These are phyloP conservation scores for Elymnias hypermnestra DNA, from an alignment of 1,140 invertebrate genomes.

Conservation along the genomic window DNA sequence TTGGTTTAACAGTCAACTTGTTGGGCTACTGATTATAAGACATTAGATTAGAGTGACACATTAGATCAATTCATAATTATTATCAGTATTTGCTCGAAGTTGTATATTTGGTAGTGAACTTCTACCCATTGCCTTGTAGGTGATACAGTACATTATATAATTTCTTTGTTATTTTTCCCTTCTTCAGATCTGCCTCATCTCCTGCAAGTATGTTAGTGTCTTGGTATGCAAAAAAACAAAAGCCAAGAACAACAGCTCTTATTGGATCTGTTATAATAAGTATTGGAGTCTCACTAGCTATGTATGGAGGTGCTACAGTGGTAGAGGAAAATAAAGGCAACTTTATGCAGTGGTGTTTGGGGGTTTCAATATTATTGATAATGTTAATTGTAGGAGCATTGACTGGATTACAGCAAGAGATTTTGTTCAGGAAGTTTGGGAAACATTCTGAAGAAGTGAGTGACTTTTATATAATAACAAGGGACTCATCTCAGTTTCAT, in stretches of 20 bases:
- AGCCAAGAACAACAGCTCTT: slow-evolving; percentile 46
- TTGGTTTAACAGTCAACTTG: no score
- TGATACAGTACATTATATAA: no score
- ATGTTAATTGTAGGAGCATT: slow-evolving; percentile 58
- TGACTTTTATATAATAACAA: no score
- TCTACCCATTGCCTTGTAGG: no score
- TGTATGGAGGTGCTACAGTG: slow-evolving; percentile 53
- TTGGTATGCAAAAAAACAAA: slow-evolving; percentile 49
- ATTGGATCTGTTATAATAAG: slow-evolving; percentile 60
- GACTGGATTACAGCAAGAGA: slow-evolving; percentile 61
- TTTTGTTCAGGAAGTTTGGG: slow-evolving; percentile 53
- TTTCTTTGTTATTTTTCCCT: no score
- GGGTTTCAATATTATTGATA: slow-evolving; percentile 45
- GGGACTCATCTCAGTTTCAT: no score
- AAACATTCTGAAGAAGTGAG: slow-evolving; percentile 61
- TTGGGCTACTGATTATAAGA: no score
- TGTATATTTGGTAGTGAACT: no score
- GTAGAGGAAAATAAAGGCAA: slow-evolving; percentile 40
- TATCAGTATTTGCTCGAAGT: no score
- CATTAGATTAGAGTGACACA: no score
- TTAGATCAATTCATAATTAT: no score
- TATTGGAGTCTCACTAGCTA: slow-evolving; percentile 50
- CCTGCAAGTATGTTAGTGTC: slow-evolving; percentile 62
- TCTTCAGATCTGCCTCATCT: slow-evolving; percentile 60
- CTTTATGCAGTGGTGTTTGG: slow-evolving; percentile 54